Evolutionary conservation across 2,797 vertebrate genomes (phyloP).

Genomic region (Melanotaenia trifasciata): DNA sequence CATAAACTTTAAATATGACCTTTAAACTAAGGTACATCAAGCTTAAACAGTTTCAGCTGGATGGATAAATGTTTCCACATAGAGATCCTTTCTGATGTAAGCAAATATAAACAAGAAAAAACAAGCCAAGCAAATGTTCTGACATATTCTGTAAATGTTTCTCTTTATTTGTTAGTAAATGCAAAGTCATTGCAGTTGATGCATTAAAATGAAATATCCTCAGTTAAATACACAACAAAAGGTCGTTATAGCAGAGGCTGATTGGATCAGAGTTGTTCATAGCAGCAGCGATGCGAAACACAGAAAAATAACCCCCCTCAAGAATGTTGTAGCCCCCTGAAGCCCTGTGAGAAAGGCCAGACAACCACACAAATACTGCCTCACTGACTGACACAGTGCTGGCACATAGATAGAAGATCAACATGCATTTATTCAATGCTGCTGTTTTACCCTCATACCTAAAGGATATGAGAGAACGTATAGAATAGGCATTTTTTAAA

Average conservation of each 20-base stretch:
- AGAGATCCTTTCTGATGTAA: background rate
- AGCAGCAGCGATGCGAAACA: conserved; percentile 79
- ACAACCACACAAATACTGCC: conserved; percentile 67
- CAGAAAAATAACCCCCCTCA: conserved; percentile 47
- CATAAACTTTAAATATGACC: conserved; percentile 34
- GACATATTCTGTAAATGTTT: conserved; percentile 82
- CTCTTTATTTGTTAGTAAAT: conserved; percentile 85
- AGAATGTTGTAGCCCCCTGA: conserved; percentile 52
- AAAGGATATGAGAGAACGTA: conserved; percentile 61
- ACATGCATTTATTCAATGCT: conserved; percentile 82
- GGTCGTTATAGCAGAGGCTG: conserved; percentile 78
- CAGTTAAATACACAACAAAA: conserved; percentile 79
- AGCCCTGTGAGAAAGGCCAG: conserved; percentile 54
- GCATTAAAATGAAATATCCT: conserved; percentile 77
- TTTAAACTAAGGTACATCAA: conserved; percentile 32
- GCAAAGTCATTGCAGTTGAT: conserved; percentile 81
- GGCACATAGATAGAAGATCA: conserved; percentile 76
- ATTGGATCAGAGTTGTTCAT: conserved; percentile 73
- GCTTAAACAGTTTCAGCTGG: conserved; percentile 16
- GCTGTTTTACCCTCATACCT: conserved; percentile 60
- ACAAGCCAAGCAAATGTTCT: conserved; percentile 44
- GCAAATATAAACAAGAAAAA: conserved; percentile 23
- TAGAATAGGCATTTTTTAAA: conserved; percentile 46
- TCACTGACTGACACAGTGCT: conserved; percentile 80
- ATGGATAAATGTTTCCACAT: conserved; percentile 18